Evolutionary conservation across 53 echinoderm and acorn worm genomes (phyloP).

Genomic region (Apostichopus leukothele): DNA sequence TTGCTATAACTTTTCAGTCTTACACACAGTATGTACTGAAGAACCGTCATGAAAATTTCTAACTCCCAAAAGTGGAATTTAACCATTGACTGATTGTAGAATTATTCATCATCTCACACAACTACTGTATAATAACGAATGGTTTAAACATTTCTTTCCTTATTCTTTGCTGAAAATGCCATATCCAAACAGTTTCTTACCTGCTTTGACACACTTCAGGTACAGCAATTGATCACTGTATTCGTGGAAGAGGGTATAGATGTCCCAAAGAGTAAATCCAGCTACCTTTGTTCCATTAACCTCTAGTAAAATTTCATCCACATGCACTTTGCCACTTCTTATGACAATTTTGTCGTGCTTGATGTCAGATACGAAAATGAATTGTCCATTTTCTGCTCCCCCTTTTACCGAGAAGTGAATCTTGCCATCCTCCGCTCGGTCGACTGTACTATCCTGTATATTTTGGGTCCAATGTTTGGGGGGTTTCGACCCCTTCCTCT

Average conservation of each 20-base stretch:
- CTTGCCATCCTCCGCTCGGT: slow-evolving; percentile 67
- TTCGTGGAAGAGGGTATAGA: slow-evolving; percentile 72
- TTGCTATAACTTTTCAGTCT: too few relatives aligned
- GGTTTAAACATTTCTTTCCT: too few relatives aligned
- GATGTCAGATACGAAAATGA: slow-evolving; percentile 73
- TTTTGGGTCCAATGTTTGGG: slow-evolving; percentile 97
- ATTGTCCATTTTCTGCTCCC: slow-evolving; percentile 96
- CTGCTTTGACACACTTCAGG: slow-evolving; percentile 84
- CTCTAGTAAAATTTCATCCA: slow-evolving; percentile 85
- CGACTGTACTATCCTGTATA: slow-evolving; percentile 70
- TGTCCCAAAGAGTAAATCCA: slow-evolving; percentile 98
- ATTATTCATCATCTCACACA: too few relatives aligned
- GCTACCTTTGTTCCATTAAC: slow-evolving; percentile 83
- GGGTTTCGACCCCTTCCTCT: slow-evolving; percentile 82
- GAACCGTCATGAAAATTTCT: too few relatives aligned
- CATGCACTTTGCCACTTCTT: slow-evolving; percentile 81
- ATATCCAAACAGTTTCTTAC: slow-evolving; percentile 42
- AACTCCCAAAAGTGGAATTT: too few relatives aligned
- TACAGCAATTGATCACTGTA: slow-evolving; percentile 64
- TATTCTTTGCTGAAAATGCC: too few relatives aligned
- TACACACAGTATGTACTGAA: too few relatives aligned
- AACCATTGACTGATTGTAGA: too few relatives aligned
- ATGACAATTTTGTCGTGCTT: slow-evolving; percentile 74
- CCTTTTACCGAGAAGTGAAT: slow-evolving; percentile 79
- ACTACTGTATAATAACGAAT: too few relatives aligned